A percentile compares a stretch with the other conserved stretches of the same genome.
Evolutionary conservation across 1,140 invertebrate genomes (phyloP).

Genomic region (Aphaenogaster rudis): DNA sequence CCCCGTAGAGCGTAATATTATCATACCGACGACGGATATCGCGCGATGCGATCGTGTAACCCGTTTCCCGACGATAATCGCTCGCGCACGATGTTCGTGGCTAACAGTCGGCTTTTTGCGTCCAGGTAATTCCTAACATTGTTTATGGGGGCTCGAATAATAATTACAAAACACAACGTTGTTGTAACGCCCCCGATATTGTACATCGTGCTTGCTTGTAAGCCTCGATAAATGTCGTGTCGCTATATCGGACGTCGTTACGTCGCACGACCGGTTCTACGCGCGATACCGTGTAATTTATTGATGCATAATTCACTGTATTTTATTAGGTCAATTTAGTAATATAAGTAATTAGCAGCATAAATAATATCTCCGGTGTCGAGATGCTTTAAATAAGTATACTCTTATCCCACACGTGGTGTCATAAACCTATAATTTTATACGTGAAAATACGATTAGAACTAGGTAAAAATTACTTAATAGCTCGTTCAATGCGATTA

Average conservation of each 20-base stretch:
- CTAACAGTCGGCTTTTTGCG: conserved; percentile 20
- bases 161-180: conserved; percentile 51
- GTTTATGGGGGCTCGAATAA: conserved; percentile 48
- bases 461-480: conserved; percentile 31
- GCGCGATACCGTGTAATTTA: conserved; percentile 43
- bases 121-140: conserved; percentile 18
- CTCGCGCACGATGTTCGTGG: conserved; percentile 42
- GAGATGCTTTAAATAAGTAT: conserved; percentile 43
- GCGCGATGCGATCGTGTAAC: conserved; percentile 20
- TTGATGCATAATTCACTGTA: conserved; percentile 52
- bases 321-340: conserved; percentile 61
- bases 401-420: conserved; percentile 14
- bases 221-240: conserved; percentile 35
- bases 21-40: conserved; percentile 36
- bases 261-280: conserved; percentile 56
- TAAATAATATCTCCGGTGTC: conserved; percentile 44
- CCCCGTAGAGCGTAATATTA: background rate
- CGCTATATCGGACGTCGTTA: conserved; percentile 43
- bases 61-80: conserved; percentile 33
- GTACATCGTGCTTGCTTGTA: conserved; percentile 29
- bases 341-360: conserved; percentile 56
- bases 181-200: conserved; percentile 43
- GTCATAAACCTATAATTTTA: conserved; percentile 36
- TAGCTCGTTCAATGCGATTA: conserved; percentile 9
- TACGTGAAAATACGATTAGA: conserved; percentile 13